phyloP scores from a whole-genome alignment of 2,113 vertebrate species.

The Merops nubicus region DNA sequence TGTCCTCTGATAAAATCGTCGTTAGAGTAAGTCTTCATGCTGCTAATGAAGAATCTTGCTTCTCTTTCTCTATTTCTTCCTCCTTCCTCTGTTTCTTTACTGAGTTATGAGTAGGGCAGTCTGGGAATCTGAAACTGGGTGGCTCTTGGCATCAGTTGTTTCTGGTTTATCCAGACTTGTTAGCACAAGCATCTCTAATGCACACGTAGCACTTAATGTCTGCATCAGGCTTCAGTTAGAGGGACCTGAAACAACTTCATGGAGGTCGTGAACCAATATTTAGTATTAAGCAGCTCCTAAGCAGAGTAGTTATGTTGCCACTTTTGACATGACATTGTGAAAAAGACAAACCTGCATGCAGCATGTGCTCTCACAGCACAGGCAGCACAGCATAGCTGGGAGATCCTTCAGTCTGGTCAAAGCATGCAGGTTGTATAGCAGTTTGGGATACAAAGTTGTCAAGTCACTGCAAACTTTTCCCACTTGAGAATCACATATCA shows the following conservation, averaged over 20 bases:
- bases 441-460: background rate
- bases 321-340: background rate
- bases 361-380: background rate
- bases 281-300: background rate
- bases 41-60: background rate
- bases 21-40: background rate
- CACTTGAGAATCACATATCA: background rate
- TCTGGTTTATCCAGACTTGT: background rate
- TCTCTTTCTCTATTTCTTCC: background rate
- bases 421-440: background rate
- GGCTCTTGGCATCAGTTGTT: background rate
- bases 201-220: background rate
- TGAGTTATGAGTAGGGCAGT: background rate
- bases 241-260: background rate
- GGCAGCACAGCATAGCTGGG: background rate
- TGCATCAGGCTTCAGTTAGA: background rate
- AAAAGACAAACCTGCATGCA: background rate
- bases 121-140: background rate
- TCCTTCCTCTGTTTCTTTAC: background rate
- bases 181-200: background rate
- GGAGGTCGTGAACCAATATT: background rate
- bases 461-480: background rate
- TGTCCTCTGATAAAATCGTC: background rate
- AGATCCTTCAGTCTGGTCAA: background rate
- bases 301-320: background rate